A percentile compares a stretch with the other conserved stretches of the same genome.
These are phyloP conservation scores for Aegithalos caudatus DNA, from an alignment of 2,113 vertebrate species.

Conservation along the genomic window DNA sequence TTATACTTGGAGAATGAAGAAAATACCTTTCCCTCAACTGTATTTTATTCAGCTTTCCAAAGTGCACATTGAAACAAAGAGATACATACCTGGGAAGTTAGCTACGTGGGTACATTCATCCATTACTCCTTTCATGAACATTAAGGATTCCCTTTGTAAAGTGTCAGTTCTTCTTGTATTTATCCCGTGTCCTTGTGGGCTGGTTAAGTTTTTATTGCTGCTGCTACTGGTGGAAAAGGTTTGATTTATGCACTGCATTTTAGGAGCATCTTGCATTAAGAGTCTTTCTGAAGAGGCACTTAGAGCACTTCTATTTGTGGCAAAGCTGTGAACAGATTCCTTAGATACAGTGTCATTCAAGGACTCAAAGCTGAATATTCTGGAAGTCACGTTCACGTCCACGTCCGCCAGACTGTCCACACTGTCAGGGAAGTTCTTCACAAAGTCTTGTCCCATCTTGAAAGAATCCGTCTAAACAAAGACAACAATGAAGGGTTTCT, in stretches of 20 bases:
- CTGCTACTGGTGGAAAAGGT: slow-evolving; percentile 72
- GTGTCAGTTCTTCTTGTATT: slow-evolving; percentile 65
- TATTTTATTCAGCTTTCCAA: neutral
- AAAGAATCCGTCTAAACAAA: slow-evolving; percentile 89
- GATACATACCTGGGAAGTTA: slow-evolving; percentile 90
- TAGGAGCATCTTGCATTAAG: slow-evolving; percentile 55
- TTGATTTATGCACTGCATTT: slow-evolving; percentile 65
- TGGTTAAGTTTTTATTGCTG: slow-evolving; percentile 30
- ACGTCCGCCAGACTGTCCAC: slow-evolving; percentile 71
- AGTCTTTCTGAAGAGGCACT: slow-evolving; percentile 60
- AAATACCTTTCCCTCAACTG: neutral
- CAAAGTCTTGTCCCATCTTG: slow-evolving; percentile 86
- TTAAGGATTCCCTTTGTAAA: slow-evolving; percentile 85
- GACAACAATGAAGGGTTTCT: neutral
- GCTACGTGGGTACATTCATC: slow-evolving; percentile 98
- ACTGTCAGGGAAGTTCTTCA: slow-evolving; percentile 73
- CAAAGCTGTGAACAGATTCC: slow-evolving; percentile 47
- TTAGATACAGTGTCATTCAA: slow-evolving; percentile 20
- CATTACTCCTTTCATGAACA: slow-evolving; percentile 99
- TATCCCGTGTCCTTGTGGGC: slow-evolving; percentile 1
- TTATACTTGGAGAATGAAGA: neutral
- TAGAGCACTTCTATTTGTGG: slow-evolving; percentile 42
- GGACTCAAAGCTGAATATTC: slow-evolving; percentile 68
- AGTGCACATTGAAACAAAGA: neutral
- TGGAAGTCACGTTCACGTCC: slow-evolving; percentile 67